These are phyloP conservation scores for Valencia hispanica DNA, from an alignment of 2,797 vertebrate genomes.

Conservation along the genomic window DNA sequence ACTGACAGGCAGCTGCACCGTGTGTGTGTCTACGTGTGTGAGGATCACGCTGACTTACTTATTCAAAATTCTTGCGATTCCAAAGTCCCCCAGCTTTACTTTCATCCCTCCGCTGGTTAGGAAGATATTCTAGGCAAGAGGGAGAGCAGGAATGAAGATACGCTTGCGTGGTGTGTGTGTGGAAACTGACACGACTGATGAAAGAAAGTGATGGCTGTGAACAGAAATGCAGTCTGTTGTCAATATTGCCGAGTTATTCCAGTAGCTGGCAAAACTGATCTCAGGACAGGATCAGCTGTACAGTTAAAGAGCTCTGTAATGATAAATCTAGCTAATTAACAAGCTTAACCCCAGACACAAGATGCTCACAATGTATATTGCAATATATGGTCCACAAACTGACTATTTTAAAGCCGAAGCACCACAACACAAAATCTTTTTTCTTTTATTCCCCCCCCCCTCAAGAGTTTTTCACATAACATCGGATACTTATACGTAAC, in stretches of 20 bases:
- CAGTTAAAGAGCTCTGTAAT: slow-evolving; percentile 14
- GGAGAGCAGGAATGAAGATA: slow-evolving; percentile 40
- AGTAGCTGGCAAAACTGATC: slow-evolving; percentile 36
- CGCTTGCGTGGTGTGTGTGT: slow-evolving; percentile 22
- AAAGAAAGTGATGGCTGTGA: slow-evolving; percentile 30
- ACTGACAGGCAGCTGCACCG: slow-evolving; percentile 55
- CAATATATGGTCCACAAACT: neutral
- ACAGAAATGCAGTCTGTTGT: slow-evolving; percentile 30
- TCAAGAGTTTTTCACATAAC: neutral
- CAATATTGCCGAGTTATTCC: slow-evolving; percentile 37
- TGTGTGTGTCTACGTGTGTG: slow-evolving; percentile 21
- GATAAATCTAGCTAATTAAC: slow-evolving; percentile 21
- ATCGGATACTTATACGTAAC: neutral
- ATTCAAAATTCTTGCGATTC: slow-evolving; percentile 90
- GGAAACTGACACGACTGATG: slow-evolving; percentile 43
- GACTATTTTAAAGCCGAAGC: neutral
- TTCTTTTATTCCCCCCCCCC: neutral
- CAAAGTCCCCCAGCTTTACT: slow-evolving; percentile 94
- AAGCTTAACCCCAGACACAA: slow-evolving; percentile 2
- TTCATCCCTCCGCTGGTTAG: slow-evolving; percentile 84
- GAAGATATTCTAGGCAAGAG: slow-evolving; percentile 88
- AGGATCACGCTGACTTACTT: slow-evolving; percentile 80
- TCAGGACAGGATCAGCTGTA: slow-evolving; percentile 13
- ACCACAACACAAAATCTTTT: neutral
- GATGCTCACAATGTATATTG: neutral